These are phyloP conservation scores for Ptycholaimellus sp. DNA, from an alignment of 2,888 invertebrate genomes.

Conservation along the genomic window DNA sequence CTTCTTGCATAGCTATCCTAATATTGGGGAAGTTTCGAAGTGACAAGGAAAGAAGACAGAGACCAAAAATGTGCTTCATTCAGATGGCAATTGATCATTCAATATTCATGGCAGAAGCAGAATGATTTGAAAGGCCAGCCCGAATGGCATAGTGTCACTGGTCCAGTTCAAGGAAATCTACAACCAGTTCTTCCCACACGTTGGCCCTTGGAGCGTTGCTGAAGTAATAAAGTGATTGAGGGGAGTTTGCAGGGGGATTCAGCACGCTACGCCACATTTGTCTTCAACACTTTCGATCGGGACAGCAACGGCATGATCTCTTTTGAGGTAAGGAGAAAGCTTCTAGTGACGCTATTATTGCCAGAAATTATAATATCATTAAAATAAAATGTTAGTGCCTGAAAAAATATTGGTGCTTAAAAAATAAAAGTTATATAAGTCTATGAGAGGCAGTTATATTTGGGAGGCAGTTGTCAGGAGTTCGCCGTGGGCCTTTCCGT, in stretches of 20 bases:
- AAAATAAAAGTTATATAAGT: no score
- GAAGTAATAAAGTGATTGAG: no score
- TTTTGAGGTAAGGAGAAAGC: slow-evolving; percentile 52
- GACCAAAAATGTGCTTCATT: no score
- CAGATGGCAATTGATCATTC: no score
- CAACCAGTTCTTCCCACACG: slow-evolving; percentile 4
- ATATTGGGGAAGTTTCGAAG: not conserved
- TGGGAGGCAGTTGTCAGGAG: slow-evolving; percentile 40
- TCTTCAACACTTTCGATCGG: slow-evolving; percentile 63
- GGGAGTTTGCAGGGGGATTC: slow-evolving; percentile 28
- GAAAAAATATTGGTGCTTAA: no score
- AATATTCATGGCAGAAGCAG: no score
- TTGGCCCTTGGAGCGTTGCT: slow-evolving; percentile 2
- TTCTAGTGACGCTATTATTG: no score
- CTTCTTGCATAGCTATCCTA: not conserved
- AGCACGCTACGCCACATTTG: slow-evolving; percentile 47
- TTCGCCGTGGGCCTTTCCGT: slow-evolving; percentile 77
- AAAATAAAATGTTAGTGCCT: no score
- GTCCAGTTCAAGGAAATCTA: slow-evolving; percentile 7
- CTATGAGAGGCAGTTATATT: not conserved
- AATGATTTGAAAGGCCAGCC: no score
- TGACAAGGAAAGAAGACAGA: no score
- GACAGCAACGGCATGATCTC: slow-evolving; percentile 59
- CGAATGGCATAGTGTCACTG: slow-evolving; percentile 6
- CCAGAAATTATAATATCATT: no score